Evolutionary conservation across 2,113 vertebrate species (phyloP), one percentile per base, ranked within the genome.

Genomic region (Erythrocercus mccallii): DNA sequence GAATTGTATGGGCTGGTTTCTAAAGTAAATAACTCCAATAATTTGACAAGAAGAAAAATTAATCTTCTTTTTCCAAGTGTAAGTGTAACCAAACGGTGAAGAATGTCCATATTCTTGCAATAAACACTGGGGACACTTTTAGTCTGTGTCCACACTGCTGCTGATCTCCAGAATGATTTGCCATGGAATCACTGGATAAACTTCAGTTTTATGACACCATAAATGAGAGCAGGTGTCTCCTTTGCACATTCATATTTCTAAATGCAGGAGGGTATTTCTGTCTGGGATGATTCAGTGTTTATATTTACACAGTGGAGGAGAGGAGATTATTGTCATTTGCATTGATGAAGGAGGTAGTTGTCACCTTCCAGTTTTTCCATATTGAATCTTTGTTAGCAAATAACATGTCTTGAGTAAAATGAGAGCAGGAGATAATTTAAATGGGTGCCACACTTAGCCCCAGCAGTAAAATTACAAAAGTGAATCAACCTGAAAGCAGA

Each of bases 281-380:
- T 27, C 71, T 57, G 79, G 85, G 82, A 86, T 93, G 94, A 96
- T 85, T 95, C 94, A 96, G 60, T 94, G 88, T 96, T 97, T 96
- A 86, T 90, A 94, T 96, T 93, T 45, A 47, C 79, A 27, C 6
- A 40, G 88, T 77, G 85, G 51, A 90, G 64, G 47, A 96, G 87
- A 95, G 66, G 74, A 94, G 90, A 93, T 95, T 96, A 88, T 96
- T 96, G 95, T 88, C 87, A 86, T 88, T 93, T 95, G 93, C 88
- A 56, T 23, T 66, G 85, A 95, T 95, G 93, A 91, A 97, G 84
- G 87, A 91, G 90, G 91, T 80, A 72, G 90, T 73, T 77, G 93
- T 95, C 92, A 95, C 96, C 95, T 95, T 94, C 90, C 81, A 57
- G 27, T 86, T 94, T 91, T 54, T 90, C 93, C 93, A 93, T 79